Conservation (phyloP, 2,113 vertebrate species). For the Anhinga rufa region DNA sequence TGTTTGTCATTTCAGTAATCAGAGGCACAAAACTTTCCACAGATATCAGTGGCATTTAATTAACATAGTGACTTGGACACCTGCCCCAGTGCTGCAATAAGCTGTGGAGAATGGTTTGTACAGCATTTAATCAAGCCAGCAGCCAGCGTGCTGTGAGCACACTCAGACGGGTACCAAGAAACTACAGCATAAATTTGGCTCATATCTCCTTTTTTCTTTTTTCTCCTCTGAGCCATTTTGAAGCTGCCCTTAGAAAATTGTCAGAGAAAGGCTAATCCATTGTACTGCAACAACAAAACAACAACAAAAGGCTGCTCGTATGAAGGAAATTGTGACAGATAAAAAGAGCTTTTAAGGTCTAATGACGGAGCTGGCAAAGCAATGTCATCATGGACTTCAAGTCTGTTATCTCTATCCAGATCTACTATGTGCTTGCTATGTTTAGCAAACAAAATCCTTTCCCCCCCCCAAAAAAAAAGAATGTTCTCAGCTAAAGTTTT, state of each 20-base stretch:
- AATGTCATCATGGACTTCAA: background rate
- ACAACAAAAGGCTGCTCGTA: background rate
- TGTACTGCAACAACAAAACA: background rate
- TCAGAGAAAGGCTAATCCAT: background rate
- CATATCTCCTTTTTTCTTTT: background rate
- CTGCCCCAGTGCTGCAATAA: background rate
- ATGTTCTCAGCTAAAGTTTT: background rate
- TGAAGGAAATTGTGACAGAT: background rate
- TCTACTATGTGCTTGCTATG: background rate
- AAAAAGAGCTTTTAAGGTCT: background rate
- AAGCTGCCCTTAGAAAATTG: background rate
- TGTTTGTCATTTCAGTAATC: background rate
- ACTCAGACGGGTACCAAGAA: background rate
- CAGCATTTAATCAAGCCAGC: background rate
- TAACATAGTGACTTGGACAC: background rate
- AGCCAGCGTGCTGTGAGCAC: rapidly evolving
- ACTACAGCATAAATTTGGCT: background rate
- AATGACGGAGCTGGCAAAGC: background rate
- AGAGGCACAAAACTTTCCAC: background rate
- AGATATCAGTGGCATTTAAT: constrained; percentile 16
- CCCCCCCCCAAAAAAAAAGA: background rate
- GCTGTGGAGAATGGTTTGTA: background rate
- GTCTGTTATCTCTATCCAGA: background rate
- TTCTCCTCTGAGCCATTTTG: background rate
- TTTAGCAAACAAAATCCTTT: background rate